phyloP scores from a whole-genome alignment of 2,113 vertebrate genomes.

The Oncorhynchus masou region DNA sequence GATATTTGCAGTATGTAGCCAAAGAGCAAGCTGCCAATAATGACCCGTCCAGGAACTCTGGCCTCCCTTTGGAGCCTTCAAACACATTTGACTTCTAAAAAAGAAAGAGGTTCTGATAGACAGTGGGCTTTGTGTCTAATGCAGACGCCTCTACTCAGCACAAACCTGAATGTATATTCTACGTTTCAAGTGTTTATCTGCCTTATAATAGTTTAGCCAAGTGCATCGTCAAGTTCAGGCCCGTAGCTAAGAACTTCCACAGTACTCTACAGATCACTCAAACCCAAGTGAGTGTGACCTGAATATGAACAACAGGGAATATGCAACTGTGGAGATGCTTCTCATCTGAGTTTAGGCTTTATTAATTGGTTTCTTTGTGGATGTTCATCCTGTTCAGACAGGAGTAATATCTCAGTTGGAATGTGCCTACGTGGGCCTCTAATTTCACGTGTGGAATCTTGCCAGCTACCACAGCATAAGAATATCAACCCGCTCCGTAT shows the following conservation, averaged over 20 bases:
- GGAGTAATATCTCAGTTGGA: too few relatives aligned
- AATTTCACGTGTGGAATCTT: too few relatives aligned
- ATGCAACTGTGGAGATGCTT: too few relatives aligned
- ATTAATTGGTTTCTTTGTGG: too few relatives aligned
- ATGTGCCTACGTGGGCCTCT: too few relatives aligned
- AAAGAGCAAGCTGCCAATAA: neutral
- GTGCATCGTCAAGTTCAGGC: neutral
- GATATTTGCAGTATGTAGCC: neutral
- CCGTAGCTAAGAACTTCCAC: neutral
- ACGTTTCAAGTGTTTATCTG: conserved; percentile 4
- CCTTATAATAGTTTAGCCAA: neutral
- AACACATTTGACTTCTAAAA: neutral
- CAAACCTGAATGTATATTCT: conserved; percentile 10
- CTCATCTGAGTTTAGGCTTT: too few relatives aligned
- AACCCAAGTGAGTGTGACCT: neutral
- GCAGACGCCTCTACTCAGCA: neutral
- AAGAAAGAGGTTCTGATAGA: neutral
- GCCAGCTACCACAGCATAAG: too few relatives aligned
- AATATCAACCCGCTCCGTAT: neutral
- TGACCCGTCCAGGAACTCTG: neutral
- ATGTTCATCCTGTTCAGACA: too few relatives aligned
- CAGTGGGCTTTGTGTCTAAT: conserved; percentile 5
- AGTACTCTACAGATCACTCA: neutral
- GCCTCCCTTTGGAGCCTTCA: neutral
- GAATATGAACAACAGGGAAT: neutral